A percentile compares a stretch with the other conserved stretches of the same genome.
phyloP scores from a whole-genome alignment of 2,113 vertebrate species.

The Helogale parvula region DNA sequence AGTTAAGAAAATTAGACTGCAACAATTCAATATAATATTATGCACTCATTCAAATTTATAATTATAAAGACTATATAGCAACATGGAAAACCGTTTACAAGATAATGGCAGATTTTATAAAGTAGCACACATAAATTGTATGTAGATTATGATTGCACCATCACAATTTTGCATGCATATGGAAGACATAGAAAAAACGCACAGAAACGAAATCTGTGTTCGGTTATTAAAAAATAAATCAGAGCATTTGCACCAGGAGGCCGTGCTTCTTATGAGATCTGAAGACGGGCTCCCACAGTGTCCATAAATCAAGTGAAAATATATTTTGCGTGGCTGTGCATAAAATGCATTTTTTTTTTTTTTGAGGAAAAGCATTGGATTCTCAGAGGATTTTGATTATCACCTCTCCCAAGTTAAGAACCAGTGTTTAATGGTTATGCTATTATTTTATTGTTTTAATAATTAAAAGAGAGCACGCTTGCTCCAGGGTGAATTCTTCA shows the following conservation, averaged over 20 bases:
- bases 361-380: neutral
- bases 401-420: neutral
- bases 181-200: conserved; percentile 34
- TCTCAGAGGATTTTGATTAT: neutral
- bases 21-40: conserved; percentile 69
- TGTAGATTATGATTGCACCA: conserved; percentile 58
- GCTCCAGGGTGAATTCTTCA: neutral
- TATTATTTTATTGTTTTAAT: conserved; percentile 28
- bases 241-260: conserved; percentile 25
- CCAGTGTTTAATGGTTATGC: neutral
- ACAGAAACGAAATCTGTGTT: conserved; percentile 39
- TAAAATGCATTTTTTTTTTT: neutral
- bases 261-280: neutral
- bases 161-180: conserved; percentile 49
- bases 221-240: conserved; percentile 56
- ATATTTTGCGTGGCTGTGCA: neutral
- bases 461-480: neutral
- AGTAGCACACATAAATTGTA: conserved; percentile 62
- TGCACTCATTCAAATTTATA: conserved; percentile 71
- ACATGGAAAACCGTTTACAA: conserved; percentile 65
- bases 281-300: neutral
- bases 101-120: conserved; percentile 73
- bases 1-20: conserved; percentile 61
- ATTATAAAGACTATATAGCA: conserved; percentile 62
- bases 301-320: conserved; percentile 50